Base-by-base conservation (phyloP, 1,140 invertebrate genomes). In the Drosophila carrolli region DNA sequence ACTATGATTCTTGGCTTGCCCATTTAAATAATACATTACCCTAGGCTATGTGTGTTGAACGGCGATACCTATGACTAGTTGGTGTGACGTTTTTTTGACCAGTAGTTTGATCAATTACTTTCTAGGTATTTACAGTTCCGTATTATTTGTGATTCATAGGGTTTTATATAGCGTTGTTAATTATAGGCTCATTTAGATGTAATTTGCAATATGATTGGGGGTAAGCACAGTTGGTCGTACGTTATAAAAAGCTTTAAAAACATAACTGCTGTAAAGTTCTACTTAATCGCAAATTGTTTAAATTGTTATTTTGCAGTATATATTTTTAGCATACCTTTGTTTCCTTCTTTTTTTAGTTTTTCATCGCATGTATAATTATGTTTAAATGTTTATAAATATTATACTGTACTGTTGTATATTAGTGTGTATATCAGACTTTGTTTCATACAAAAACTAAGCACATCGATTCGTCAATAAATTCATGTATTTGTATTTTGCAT, bases 371-470 rank as follows among this genome's bases (percentile, higher is more conserved):
- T 88, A 86, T 89, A 83, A 83, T 86, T 80, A 89, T 88, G 75
- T 88, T 86, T 85, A 85, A 85, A 84, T 63, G 65, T 60, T 77
- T 77, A 63, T 83, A 80, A 84, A 83, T 80, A 83, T 73, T 80
- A 89, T 83, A 88, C 72, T 68, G 84, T 83, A 80, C 72, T 89
- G 66, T 72, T 88, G 84, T 88, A 88, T 88, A 88, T 88, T 88
- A 88, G 84, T 88, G 84, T 88, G 85, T 88, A 88, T 88, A 88
- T 88, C 84, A 88, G 84, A 88, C 84, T 88, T 88, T 84, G 84
- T 88, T 88, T 88, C 84, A 88, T 88, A 88, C 83, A 88, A 86
- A 78, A 78, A 88, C 83, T 88, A 88, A 88, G 83, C 83, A 88
- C 83, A 89, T 88, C 72, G 80, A 88, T 89, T 88, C 75, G 79